Evolutionary conservation across 2,113 vertebrate species (phyloP).

Genomic region (Varanus salvator): DNA sequence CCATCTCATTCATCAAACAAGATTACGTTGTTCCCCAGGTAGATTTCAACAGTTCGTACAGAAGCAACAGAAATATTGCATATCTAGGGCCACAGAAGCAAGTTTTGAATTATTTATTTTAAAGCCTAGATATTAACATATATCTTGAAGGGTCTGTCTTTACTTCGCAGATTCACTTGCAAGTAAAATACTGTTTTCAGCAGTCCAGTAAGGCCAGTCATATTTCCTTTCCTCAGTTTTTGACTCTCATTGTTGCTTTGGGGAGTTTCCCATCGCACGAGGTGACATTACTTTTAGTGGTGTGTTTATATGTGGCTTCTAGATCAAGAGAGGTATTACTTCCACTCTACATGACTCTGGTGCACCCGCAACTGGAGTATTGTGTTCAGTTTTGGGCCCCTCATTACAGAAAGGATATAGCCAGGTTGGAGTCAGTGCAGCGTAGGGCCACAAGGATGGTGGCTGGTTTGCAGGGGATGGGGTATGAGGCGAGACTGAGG

Average conservation of each 20-base stretch:
- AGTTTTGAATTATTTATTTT: conserved; percentile 52
- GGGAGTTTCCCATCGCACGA: not conserved
- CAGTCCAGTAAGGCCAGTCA: not conserved
- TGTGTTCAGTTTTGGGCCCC: too few species aligned
- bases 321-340: too few species aligned
- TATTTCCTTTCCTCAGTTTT: conserved; percentile 5
- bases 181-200: conserved; percentile 25
- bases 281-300: not conserved
- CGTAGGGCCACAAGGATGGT: too few species aligned
- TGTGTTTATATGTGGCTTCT: not conserved
- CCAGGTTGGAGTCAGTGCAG: too few species aligned
- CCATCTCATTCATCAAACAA: conserved; percentile 66
- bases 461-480: too few species aligned
- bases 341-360: too few species aligned
- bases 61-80: conserved; percentile 61
- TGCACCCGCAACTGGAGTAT: too few species aligned
- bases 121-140: conserved; percentile 43
- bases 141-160: conserved; percentile 30
- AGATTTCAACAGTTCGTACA: not conserved
- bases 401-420: too few species aligned
- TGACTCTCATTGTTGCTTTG: conserved; percentile 23
- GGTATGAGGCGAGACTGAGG: too few species aligned
- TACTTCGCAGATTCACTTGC: conserved; percentile 32
- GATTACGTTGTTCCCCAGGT: conserved; percentile 47
- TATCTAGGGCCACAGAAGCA: conserved; percentile 59